These are phyloP conservation scores for Cetonia aurata DNA, from an alignment of 2,888 invertebrate species.

Conservation along the genomic window DNA sequence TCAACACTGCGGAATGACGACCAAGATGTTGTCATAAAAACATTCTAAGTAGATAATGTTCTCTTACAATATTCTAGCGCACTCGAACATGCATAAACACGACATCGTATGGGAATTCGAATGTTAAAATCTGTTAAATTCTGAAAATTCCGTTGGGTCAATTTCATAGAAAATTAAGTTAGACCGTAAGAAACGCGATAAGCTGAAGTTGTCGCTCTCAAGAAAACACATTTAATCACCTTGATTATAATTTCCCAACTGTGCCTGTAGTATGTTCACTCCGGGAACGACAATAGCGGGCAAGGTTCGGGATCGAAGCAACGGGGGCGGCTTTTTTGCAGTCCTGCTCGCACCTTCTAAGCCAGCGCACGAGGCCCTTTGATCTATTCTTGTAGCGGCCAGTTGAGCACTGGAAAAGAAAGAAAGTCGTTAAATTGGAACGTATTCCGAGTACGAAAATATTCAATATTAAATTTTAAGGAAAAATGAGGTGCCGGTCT, in stretches of 20 bases:
- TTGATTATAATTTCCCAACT: constrained; percentile 79
- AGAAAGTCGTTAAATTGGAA: not conserved
- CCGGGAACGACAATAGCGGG: constrained; percentile 91
- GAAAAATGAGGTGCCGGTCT: not conserved
- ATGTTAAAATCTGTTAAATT: too few relatives aligned
- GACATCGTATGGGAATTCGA: too few relatives aligned
- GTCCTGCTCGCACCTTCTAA: constrained; percentile 68
- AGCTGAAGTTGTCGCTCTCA: not conserved
- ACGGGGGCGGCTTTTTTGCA: constrained; percentile 72
- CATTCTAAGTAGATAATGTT: too few relatives aligned
- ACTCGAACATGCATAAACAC: too few relatives aligned
- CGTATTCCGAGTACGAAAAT: not conserved
- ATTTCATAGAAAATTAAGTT: too few relatives aligned
- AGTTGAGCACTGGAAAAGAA: constrained; percentile 51
- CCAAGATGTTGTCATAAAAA: too few relatives aligned
- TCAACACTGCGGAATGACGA: too few relatives aligned
- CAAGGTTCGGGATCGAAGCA: constrained; percentile 86
- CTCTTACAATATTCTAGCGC: too few relatives aligned
- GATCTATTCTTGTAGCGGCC: constrained; percentile 64
- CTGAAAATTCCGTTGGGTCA: too few relatives aligned
- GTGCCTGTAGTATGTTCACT: constrained; percentile 84
- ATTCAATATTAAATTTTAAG: not conserved
- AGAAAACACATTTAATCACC: constrained; percentile 59
- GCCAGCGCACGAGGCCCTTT: constrained; percentile 69
- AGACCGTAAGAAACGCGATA: too few relatives aligned